A percentile compares a stretch with the other conserved stretches of the same genome.
Evolutionary conservation across 2,888 invertebrate genomes (phyloP).

Genomic region (Petrolisthes manimaculis): DNA sequence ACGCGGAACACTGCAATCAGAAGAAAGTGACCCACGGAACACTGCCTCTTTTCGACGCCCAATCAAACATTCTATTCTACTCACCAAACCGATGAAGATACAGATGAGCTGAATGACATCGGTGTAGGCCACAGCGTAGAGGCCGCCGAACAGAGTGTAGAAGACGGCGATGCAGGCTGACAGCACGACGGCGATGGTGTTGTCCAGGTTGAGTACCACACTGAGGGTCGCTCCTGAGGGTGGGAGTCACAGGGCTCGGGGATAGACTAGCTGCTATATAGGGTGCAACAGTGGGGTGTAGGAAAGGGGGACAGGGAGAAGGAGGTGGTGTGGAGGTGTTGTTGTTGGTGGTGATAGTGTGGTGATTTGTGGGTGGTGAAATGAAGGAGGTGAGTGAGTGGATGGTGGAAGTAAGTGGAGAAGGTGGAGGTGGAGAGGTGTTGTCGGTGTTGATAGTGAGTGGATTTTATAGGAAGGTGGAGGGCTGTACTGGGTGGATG

Average conservation of each 20-base stretch:
- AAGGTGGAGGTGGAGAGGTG: neutral
- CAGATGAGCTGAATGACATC: slow-evolving; percentile 79
- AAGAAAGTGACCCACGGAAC: neutral
- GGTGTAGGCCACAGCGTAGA: slow-evolving; percentile 81
- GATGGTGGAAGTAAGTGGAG: too few relatives aligned
- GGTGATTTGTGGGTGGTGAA: too few relatives aligned
- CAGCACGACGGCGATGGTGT: slow-evolving; percentile 74
- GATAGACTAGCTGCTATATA: neutral
- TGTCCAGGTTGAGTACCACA: slow-evolving; percentile 75
- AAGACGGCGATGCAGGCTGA: slow-evolving; percentile 76
- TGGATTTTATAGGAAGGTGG: neutral
- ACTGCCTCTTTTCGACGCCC: neutral
- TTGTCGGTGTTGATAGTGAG: neutral
- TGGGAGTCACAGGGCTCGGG: neutral
- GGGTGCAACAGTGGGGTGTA: neutral
- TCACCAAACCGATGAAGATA: slow-evolving; percentile 77
- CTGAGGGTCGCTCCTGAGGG: slow-evolving; percentile 75
- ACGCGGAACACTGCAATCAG: neutral
- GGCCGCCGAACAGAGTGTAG: slow-evolving; percentile 79
- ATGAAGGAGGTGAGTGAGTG: neutral
- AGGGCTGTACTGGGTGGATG: neutral
- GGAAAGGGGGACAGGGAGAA: neutral
- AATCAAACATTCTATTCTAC: slow-evolving; percentile 34
- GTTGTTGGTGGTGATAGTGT: neutral
- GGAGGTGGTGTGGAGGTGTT: neutral